A percentile compares a stretch with the other conserved stretches of the same genome.
phyloP scores from a whole-genome alignment of 2,797 vertebrate genomes.

The Netta rufina region DNA sequence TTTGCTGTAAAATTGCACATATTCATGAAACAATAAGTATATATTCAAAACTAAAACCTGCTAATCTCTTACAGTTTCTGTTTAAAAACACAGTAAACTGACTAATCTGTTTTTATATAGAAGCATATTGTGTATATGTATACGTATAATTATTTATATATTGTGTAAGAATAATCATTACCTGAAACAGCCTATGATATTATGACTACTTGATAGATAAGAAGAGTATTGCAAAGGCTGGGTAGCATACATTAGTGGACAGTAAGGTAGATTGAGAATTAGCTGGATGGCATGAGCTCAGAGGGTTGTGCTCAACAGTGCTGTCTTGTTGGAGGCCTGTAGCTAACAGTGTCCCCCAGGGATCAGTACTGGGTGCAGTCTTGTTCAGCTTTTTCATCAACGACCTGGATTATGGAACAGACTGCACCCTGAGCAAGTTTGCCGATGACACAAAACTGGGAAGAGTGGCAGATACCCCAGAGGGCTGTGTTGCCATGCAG shows the following conservation, averaged over 20 bases:
- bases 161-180: conserved; percentile 18
- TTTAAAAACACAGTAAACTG: conserved; percentile 63
- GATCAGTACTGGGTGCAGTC: too few relatives aligned
- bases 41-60: conserved; percentile 32
- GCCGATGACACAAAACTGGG: too few relatives aligned
- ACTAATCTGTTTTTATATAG: conserved; percentile 61
- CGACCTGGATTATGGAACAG: too few relatives aligned
- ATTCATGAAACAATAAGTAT: conserved; percentile 40
- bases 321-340: too few relatives aligned
- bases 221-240: conserved; percentile 59
- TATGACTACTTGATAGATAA: conserved; percentile 65
- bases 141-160: conserved; percentile 35
- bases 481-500: too few relatives aligned
- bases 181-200: conserved; percentile 66
- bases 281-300: too few relatives aligned
- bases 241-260: conserved; percentile 45
- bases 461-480: too few relatives aligned
- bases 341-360: too few relatives aligned
- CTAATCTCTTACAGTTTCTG: conserved; percentile 47
- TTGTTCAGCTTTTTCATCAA: too few relatives aligned
- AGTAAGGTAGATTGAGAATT: too few relatives aligned
- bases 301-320: too few relatives aligned
- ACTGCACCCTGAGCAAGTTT: too few relatives aligned
- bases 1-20: background rate
- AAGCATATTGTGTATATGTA: background rate